Evolutionary conservation across 2,113 vertebrate species (phyloP).

Genomic region (Hypomesus transpacificus): DNA sequence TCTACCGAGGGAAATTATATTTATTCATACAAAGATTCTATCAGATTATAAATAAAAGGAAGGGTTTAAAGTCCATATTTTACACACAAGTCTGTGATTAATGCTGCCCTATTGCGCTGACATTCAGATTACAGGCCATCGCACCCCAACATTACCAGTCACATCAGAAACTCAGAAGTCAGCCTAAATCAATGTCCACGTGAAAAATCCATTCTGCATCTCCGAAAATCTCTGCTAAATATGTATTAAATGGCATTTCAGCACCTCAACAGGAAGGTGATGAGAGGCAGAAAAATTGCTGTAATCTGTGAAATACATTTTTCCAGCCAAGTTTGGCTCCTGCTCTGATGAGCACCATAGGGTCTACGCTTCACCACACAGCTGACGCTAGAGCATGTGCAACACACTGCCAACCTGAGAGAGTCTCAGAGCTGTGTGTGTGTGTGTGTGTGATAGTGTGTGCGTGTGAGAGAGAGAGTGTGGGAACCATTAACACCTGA

Average conservation of each 20-base stretch:
- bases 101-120: slow-evolving; percentile 49
- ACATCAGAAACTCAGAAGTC: slow-evolving; percentile 56
- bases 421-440: slow-evolving; percentile 15
- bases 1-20: background rate
- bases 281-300: slow-evolving; percentile 42
- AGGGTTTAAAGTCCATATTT: slow-evolving; percentile 10
- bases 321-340: slow-evolving; percentile 27
- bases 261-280: slow-evolving; percentile 38
- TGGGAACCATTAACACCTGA: too few species aligned
- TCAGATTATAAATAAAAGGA: slow-evolving; percentile 7
- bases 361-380: slow-evolving; percentile 9
- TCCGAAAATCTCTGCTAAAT: slow-evolving; percentile 53
- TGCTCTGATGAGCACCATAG: slow-evolving; percentile 33
- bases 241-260: slow-evolving; percentile 63
- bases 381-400: too few species aligned
- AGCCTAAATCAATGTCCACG: slow-evolving; percentile 60
- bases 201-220: slow-evolving; percentile 62
- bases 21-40: background rate
- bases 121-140: slow-evolving; percentile 58
- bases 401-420: slow-evolving; percentile 23
- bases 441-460: slow-evolving; percentile 6
- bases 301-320: slow-evolving; percentile 49
- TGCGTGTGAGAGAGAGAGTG: background rate
- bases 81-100: slow-evolving; percentile 48
- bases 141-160: slow-evolving; percentile 52